A percentile compares a stretch with the other conserved stretches of the same genome.
Conservation (phyloP, 2,888 invertebrate species). For the Stenotaenia linearis region DNA sequence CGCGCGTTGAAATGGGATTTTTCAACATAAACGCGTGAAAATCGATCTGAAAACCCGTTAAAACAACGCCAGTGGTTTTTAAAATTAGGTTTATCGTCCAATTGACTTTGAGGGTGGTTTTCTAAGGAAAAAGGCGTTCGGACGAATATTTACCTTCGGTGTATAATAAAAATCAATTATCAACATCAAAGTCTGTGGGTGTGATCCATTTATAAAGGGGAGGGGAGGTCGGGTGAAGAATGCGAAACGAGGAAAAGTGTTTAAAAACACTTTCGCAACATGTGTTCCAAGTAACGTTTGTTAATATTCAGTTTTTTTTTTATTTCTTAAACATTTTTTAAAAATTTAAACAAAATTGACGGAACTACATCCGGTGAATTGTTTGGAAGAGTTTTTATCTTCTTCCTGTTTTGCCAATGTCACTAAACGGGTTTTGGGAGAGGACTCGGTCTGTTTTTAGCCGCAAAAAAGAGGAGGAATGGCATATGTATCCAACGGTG, state of each 20-base stretch:
- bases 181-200: not conserved
- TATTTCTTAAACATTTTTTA: not conserved
- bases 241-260: not conserved
- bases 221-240: not conserved
- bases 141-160: not conserved
- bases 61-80: no score
- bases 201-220: not conserved
- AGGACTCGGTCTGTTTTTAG: not conserved
- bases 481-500: not conserved
- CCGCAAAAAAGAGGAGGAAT: not conserved
- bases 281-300: no score
- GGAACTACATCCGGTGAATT: not conserved
- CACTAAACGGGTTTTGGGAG: not conserved
- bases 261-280: no score
- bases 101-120: no score
- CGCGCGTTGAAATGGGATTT: not conserved
- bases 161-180: not conserved
- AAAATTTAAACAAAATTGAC: not conserved
- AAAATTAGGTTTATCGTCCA: no score
- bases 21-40: not conserved
- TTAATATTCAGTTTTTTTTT: not conserved
- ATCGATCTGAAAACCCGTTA: no score
- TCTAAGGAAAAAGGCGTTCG: not conserved
- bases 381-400: not conserved
- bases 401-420: not conserved